phyloP scores from a whole-genome alignment of 2,888 invertebrate species.

The Ariolimax columbianus region DNA sequence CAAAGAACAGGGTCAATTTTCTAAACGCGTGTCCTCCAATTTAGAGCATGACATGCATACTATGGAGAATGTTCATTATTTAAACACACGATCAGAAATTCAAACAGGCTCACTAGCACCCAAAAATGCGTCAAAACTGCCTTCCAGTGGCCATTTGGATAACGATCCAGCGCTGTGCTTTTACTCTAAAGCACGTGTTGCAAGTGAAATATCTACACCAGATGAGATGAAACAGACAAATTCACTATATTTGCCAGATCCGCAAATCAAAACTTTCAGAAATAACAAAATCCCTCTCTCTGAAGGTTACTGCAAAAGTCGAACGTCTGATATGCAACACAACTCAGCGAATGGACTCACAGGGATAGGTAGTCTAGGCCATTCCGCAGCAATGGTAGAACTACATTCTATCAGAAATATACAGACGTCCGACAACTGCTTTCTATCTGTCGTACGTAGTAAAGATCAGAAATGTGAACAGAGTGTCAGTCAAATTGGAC shows the following conservation, averaged over 20 bases:
- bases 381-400: not conserved
- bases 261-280: not conserved
- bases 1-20: not conserved
- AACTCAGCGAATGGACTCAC: not conserved
- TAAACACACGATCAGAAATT: not conserved
- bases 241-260: not conserved
- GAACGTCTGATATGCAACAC: not conserved
- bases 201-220: not conserved
- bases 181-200: not conserved
- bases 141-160: not conserved
- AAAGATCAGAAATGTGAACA: not conserved
- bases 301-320: not conserved
- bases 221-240: not conserved
- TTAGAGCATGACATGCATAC: not conserved
- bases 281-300: not conserved
- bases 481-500: not conserved
- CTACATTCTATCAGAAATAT: not conserved
- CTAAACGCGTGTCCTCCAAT: not conserved
- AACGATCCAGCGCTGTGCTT: not conserved
- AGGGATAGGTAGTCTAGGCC: not conserved
- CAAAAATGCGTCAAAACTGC: not conserved
- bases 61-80: not conserved
- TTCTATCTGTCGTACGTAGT: not conserved
- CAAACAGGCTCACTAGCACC: too few species aligned
- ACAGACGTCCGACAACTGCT: not conserved